Percentiles rank a stretch among this genome's conserved stretches.
phyloP scores from a whole-genome alignment of 2,113 vertebrate species.

The Paracanthobrama guichenoti region DNA sequence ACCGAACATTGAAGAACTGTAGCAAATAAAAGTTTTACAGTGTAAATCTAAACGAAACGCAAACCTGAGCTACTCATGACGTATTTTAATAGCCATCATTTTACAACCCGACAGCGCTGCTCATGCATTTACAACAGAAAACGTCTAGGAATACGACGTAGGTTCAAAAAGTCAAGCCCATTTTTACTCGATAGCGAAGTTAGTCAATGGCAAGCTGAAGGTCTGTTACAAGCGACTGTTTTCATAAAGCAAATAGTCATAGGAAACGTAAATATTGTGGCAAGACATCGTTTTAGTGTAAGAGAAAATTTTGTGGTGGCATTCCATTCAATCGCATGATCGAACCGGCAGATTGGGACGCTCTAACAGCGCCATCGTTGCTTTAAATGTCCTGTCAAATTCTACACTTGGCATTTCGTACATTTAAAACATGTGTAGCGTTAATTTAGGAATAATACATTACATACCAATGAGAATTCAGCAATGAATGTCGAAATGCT shows the following conservation, averaged over 20 bases:
- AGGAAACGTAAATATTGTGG: neutral
- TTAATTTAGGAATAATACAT: neutral
- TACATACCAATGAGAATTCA: neutral
- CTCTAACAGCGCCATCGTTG: neutral
- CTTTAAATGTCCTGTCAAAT: neutral
- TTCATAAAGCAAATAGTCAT: neutral
- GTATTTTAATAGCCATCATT: neutral
- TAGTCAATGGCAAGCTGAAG: neutral
- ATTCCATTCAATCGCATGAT: neutral
- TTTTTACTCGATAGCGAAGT: neutral
- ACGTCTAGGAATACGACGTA: neutral
- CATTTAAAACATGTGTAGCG: neutral
- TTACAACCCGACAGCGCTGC: neutral
- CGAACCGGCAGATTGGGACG: neutral
- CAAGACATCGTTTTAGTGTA: neutral
- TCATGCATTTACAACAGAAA: neutral
- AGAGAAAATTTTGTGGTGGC: neutral
- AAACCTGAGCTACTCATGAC: neutral
- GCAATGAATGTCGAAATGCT: constrained; percentile 11
- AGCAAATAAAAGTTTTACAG: neutral
- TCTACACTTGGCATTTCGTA: neutral
- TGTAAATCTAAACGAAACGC: neutral
- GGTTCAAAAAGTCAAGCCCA: neutral
- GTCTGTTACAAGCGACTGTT: neutral
- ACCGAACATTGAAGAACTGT: neutral